Conservation (phyloP, 2,797 vertebrate genomes). For the Fistularia tabacaria region DNA sequence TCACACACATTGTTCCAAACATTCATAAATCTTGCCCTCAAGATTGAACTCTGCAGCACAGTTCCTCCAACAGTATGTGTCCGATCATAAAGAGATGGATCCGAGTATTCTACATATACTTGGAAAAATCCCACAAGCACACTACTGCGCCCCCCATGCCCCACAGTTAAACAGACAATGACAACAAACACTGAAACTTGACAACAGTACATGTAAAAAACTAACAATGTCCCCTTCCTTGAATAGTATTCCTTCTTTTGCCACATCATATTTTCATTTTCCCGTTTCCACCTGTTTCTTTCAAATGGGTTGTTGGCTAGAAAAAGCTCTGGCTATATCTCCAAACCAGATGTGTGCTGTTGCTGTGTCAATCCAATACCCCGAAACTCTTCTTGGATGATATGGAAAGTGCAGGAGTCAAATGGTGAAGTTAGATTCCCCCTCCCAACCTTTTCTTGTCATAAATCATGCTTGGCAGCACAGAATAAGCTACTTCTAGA, state of each 20-base stretch:
- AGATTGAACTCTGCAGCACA: too few species aligned
- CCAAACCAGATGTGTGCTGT: slow-evolving; percentile 70
- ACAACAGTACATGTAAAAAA: slow-evolving; percentile 13
- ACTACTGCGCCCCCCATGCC: slow-evolving; percentile 11
- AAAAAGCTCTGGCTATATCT: slow-evolving; percentile 34
- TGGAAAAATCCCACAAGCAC: neutral
- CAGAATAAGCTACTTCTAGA: slow-evolving; percentile 77
- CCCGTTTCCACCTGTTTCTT: slow-evolving; percentile 42
- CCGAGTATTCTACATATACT: too few species aligned
- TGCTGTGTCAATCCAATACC: slow-evolving; percentile 67
- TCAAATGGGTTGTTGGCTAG: slow-evolving; percentile 36
- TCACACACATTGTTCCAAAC: too few species aligned
- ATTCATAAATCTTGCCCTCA: too few species aligned
- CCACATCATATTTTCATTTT: slow-evolving; percentile 42
- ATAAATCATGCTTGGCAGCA: slow-evolving; percentile 80
- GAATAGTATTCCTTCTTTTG: slow-evolving; percentile 14
- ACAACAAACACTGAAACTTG: slow-evolving; percentile 16
- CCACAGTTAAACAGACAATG: slow-evolving; percentile 6
- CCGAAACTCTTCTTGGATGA: slow-evolving; percentile 61
- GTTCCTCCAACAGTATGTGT: too few species aligned
- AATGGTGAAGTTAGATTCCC: slow-evolving; percentile 73
- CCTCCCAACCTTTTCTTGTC: slow-evolving; percentile 60
- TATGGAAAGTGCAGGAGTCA: slow-evolving; percentile 73
- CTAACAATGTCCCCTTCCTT: slow-evolving; percentile 17
- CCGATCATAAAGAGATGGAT: too few species aligned